Evolutionary conservation across 2,888 invertebrate genomes (phyloP).

Genomic region (Serripes groenlandicus): DNA sequence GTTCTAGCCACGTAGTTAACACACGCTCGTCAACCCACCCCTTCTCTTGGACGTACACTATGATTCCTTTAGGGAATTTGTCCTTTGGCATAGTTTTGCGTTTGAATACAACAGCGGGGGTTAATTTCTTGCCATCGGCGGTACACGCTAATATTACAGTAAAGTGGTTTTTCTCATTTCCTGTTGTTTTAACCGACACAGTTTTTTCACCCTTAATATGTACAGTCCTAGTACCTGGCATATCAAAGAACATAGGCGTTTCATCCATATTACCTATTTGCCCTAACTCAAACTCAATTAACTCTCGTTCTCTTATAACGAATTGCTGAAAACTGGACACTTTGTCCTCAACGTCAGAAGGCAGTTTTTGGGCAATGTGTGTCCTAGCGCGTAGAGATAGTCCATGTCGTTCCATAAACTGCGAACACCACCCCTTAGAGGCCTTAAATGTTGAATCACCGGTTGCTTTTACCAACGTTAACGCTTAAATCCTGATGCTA

Average conservation of each 20-base stretch:
- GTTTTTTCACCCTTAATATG: slow-evolving; percentile 42
- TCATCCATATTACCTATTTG: slow-evolving; percentile 40
- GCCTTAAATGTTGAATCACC: slow-evolving; percentile 3
- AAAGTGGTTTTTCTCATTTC: slow-evolving; percentile 60
- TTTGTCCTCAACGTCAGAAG: slow-evolving; percentile 5
- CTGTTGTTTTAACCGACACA: slow-evolving; percentile 39
- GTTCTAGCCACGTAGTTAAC: slow-evolving; percentile 37
- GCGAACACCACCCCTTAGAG: not conserved
- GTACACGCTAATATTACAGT: slow-evolving; percentile 62
- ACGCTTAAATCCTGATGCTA: not conserved
- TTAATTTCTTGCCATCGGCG: slow-evolving; percentile 63
- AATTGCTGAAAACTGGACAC: slow-evolving; percentile 8
- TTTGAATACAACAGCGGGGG: slow-evolving; percentile 62
- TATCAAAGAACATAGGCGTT: slow-evolving; percentile 47
- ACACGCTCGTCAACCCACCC: slow-evolving; percentile 59
- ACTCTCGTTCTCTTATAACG: not conserved
- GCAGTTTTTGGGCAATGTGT: slow-evolving; percentile 22
- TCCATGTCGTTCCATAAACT: slow-evolving; percentile 12
- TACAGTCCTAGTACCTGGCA: slow-evolving; percentile 55
- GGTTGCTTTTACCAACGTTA: not conserved
- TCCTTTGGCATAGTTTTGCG: slow-evolving; percentile 66
- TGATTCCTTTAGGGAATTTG: slow-evolving; percentile 45
- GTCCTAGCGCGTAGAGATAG: not conserved
- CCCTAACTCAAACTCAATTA: not conserved
- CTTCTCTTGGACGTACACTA: slow-evolving; percentile 46